Evolutionary conservation across 2,888 invertebrate genomes (phyloP), one percentile per base, ranked within the genome.

Genomic region (Macrophya annulata): DNA sequence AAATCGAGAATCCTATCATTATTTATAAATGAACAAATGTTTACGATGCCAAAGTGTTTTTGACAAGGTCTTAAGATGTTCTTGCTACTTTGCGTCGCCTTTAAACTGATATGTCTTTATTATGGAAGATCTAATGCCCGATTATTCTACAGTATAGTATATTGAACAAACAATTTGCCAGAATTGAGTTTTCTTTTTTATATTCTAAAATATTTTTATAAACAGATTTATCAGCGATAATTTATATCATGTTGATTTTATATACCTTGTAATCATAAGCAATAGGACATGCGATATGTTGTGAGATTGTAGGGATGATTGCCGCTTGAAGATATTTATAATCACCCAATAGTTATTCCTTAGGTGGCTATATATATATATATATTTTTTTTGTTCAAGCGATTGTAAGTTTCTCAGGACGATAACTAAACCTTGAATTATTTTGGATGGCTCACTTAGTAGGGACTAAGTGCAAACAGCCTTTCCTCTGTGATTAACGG

Each of bases 281-380:
- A 91, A 91, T 92, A 84, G 90, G 91, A 90, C 91, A 91, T 92
- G 91, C 90, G 91, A 91, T 92, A 88, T 87, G 48, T 84, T 86
- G 88, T 87, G 88, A 87, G 88, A 90, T 88, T 89, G 87, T 90
- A 86, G 85, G 88, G 87, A 89, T 88, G 87, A 88, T 76, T 88
- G 88, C 87, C 87, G 87, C 88, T 89, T 88, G 86, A 72, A 74
- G 9, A 83, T 83, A 71, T 83, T 83, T 83, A 83, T 83, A 71
- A 71, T 83, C n/a, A 21, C 72, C 45, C 72, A 45, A n/a, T 74
- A 68, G 83, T 83, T 83, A 68, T 83, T 48, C 71, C 25, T 71
- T 48, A 45, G 68, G 45, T 71, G 68, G 71, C 45, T 71, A 83
- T 48, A 48, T 68, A 31, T 79, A n/a, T 79, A 9, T 31, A n/a